These are phyloP conservation scores for Lucinisca nassula DNA, from an alignment of 2,888 invertebrate species.

Conservation along the genomic window DNA sequence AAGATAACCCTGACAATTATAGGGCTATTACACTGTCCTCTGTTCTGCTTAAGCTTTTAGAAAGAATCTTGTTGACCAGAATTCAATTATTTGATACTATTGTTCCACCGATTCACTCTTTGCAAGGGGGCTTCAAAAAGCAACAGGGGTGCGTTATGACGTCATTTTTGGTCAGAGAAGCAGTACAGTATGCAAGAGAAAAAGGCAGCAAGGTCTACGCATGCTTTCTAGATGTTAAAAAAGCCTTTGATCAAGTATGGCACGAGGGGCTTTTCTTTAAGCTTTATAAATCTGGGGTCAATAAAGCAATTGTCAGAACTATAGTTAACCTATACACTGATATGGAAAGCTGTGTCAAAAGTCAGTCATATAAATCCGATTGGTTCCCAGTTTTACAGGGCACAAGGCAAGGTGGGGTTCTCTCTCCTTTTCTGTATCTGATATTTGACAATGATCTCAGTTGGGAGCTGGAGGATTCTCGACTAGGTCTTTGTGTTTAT, in stretches of 20 bases:
- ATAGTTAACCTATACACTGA: background rate
- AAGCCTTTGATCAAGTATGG: slow-evolving; percentile 13
- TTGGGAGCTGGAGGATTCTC: background rate
- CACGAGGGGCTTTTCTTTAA: background rate
- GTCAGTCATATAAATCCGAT: background rate
- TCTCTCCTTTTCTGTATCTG: slow-evolving; percentile 4
- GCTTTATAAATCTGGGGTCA: background rate
- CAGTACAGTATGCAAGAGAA: background rate
- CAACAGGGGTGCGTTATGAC: slow-evolving; percentile 13
- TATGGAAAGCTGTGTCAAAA: background rate
- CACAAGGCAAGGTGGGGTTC: slow-evolving; percentile 5
- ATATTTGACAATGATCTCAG: slow-evolving; percentile 1
- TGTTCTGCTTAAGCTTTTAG: slow-evolving; percentile 18
- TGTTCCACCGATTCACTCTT: background rate
- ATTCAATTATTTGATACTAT: background rate
- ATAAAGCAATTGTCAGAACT: slow-evolving; percentile 3
- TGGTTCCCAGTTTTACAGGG: slow-evolving; percentile 14
- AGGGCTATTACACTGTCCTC: slow-evolving; percentile 33
- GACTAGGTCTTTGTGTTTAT: background rate
- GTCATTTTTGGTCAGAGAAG: slow-evolving; percentile 23
- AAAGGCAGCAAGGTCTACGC: slow-evolving; percentile 9
- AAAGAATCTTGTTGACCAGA: slow-evolving; percentile 8
- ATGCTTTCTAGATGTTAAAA: slow-evolving; percentile 9
- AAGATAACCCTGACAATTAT: slow-evolving; percentile 37
- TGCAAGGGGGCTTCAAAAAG: slow-evolving; percentile 27